These are phyloP conservation scores for Triplophysa siluroides DNA, from an alignment of 2,113 vertebrate species.

Conservation along the genomic window DNA sequence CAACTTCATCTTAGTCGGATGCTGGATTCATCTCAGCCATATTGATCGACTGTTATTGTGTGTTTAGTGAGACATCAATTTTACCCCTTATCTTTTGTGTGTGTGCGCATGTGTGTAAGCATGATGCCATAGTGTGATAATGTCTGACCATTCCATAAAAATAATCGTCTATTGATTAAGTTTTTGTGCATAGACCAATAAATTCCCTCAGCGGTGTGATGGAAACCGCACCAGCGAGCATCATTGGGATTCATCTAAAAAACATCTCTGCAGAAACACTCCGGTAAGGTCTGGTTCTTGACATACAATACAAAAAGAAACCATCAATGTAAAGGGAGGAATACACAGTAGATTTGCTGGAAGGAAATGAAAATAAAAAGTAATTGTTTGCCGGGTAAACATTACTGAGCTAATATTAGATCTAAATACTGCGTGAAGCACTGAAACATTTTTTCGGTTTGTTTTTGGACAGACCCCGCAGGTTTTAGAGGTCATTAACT, in stretches of 20 bases:
- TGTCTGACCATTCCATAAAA: conserved; percentile 51
- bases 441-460: background rate
- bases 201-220: conserved; percentile 50
- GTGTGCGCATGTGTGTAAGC: conserved; percentile 44
- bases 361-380: background rate
- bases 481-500: background rate
- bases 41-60: conserved; percentile 38
- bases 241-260: background rate
- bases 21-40: conserved; percentile 48
- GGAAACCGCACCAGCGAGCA: conserved; percentile 28
- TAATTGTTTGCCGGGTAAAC: background rate
- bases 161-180: conserved; percentile 65
- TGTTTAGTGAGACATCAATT: conserved; percentile 46
- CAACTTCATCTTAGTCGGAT: conserved; percentile 48
- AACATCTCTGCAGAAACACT: background rate
- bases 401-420: background rate
- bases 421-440: background rate
- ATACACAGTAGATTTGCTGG: background rate
- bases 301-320: background rate
- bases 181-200: conserved; percentile 60
- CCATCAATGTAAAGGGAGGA: background rate
- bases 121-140: conserved; percentile 53
- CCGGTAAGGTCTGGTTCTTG: background rate
- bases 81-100: conserved; percentile 38
- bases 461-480: background rate